A percentile compares a stretch with the other conserved stretches of the same genome.
phyloP scores from a whole-genome alignment of 92 coral and sea anemone genomes.

The Actinernus sp. region DNA sequence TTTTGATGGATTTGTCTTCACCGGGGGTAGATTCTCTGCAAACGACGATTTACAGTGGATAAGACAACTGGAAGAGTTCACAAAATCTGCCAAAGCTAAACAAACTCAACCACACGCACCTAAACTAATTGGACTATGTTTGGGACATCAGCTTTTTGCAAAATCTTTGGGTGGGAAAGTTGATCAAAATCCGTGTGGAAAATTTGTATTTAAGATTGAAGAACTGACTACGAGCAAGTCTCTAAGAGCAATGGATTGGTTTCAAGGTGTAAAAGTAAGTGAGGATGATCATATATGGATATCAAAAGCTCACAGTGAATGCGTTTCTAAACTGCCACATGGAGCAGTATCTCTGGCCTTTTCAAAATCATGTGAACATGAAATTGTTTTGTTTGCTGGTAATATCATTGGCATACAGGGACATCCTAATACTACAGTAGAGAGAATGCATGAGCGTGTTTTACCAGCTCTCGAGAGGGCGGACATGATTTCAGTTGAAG shows the following conservation, averaged over 20 bases:
- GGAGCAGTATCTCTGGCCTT: not conserved
- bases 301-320: no score
- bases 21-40: not conserved
- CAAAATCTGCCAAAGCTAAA: not conserved
- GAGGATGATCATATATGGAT: no score
- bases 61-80: not conserved
- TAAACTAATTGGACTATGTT: no score
- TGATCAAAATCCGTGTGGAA: no score
- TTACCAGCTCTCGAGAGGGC: not conserved
- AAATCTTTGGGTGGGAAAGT: no score
- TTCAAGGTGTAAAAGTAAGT: no score
- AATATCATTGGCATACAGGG: not conserved
- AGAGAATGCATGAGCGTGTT: not conserved
- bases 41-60: not conserved
- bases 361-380: not conserved
- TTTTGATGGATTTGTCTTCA: not conserved
- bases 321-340: no score
- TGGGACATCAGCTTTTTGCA: no score
- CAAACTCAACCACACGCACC: not conserved
- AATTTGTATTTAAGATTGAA: no score
- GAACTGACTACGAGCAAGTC: no score
- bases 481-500: not conserved
- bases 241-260: no score
- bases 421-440: not conserved
- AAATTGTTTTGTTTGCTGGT: not conserved